A percentile compares a stretch with the other conserved stretches of the same genome.
Conservation (phyloP, 1,140 invertebrate species). For the Camponotus floridanus region DNA sequence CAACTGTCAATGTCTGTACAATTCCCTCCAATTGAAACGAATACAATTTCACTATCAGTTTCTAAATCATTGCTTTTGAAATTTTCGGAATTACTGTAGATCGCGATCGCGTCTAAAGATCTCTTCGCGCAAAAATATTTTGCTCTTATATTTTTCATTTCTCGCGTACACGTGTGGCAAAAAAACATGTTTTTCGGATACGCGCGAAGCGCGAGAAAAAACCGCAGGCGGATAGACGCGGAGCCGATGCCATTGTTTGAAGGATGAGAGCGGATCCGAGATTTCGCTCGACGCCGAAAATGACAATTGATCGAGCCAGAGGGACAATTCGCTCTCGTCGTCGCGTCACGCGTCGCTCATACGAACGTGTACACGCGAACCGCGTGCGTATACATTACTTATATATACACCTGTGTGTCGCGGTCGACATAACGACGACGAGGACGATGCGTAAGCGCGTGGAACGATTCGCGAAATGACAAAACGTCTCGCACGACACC, state of each 20-base stretch:
- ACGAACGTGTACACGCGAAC: background rate
- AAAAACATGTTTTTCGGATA: too few relatives aligned
- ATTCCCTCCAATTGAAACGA: background rate
- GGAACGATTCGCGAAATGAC: slow-evolving; percentile 37
- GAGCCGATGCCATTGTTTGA: background rate
- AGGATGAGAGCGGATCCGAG: background rate
- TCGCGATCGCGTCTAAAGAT: background rate
- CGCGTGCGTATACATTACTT: background rate
- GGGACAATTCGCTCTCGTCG: background rate
- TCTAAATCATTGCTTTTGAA: background rate
- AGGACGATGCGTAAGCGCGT: background rate
- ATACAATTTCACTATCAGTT: background rate
- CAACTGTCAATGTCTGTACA: background rate
- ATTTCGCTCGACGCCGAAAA: background rate
- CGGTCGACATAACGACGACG: background rate
- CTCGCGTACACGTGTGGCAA: too few relatives aligned
- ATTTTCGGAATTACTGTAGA: background rate
- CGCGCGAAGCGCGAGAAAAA: background rate
- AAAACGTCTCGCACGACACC: background rate
- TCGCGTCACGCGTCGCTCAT: background rate
- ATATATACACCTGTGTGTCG: slow-evolving; percentile 14
- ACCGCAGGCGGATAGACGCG: background rate
- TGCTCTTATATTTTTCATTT: background rate
- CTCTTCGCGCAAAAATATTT: background rate
- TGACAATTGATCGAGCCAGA: background rate